Conservation (phyloP, 2,797 vertebrate genomes). For the Aulostomus chinensis region DNA sequence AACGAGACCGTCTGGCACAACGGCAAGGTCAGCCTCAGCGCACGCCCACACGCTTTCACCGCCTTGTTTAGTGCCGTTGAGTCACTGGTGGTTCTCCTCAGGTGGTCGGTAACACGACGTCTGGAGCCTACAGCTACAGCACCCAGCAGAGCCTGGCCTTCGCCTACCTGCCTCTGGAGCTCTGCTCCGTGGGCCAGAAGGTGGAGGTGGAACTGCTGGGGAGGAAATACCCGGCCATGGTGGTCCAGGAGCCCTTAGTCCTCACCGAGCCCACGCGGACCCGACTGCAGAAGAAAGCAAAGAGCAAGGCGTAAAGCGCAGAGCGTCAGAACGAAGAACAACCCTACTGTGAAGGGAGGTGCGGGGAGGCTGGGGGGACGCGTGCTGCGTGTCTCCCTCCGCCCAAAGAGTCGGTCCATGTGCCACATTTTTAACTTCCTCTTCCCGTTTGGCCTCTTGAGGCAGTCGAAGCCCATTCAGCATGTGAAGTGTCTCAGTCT, state of each 20-base stretch:
- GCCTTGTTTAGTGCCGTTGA: too few species aligned
- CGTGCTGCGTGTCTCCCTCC: too few species aligned
- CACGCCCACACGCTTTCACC: background rate
- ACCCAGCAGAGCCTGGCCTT: conserved; percentile 90
- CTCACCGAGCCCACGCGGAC: conserved; percentile 88
- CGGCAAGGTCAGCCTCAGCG: conserved; percentile 81
- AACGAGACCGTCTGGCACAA: conserved; percentile 95
- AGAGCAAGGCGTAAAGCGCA: conserved; percentile 70
- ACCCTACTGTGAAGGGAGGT: conserved; percentile 13
- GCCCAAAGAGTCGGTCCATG: background rate
- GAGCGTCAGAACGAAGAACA: conserved; percentile 4
- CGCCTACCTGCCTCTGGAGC: conserved; percentile 87
- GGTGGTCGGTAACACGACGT: conserved; percentile 97
- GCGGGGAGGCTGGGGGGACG: too few species aligned
- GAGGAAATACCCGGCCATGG: conserved; percentile 83
- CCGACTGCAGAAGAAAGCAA: conserved; percentile 84
- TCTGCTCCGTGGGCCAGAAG: conserved; percentile 87
- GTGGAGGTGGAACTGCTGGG: conserved; percentile 92
- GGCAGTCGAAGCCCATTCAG: too few species aligned
- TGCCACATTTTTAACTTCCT: background rate
- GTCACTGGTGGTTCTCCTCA: conserved; percentile 50
- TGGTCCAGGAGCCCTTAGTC: conserved; percentile 90
- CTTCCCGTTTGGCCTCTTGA: too few species aligned
- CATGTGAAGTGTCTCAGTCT: too few species aligned
- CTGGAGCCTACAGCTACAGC: conserved; percentile 92